These are phyloP conservation scores for Scrobipalpa costella DNA, from an alignment of 2,888 invertebrate genomes.

Conservation along the genomic window DNA sequence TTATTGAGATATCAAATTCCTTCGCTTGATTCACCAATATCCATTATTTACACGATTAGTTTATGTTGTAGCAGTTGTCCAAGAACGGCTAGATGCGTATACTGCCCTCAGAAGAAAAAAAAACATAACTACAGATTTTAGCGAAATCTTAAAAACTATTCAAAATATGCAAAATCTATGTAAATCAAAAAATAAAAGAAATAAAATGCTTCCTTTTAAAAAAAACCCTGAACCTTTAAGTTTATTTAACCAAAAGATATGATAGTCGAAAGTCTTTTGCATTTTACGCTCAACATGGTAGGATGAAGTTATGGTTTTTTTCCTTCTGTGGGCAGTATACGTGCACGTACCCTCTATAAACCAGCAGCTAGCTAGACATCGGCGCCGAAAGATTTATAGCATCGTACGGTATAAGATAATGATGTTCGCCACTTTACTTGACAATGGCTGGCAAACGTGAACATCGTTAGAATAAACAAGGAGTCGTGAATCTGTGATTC, in stretches of 20 bases:
- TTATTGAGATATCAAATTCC: neutral
- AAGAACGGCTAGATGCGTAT: neutral
- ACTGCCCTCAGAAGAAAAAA: too few species aligned
- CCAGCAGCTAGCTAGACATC: constrained; percentile 44
- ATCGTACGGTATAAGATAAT: constrained; percentile 64
- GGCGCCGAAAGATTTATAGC: constrained; percentile 69
- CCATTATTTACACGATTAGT: neutral
- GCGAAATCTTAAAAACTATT: too few species aligned
- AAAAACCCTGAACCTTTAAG: too few species aligned
- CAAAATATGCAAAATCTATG: too few species aligned
- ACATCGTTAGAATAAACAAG: constrained; percentile 15
- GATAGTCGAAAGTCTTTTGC: too few species aligned
- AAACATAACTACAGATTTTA: too few species aligned
- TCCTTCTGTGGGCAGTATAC: too few species aligned
- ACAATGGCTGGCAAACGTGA: constrained; percentile 21
- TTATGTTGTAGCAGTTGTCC: constrained; percentile 6
- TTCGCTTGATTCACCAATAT: neutral
- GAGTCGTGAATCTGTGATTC: constrained; percentile 8
- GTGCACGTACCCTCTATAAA: constrained; percentile 61
- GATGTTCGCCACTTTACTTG: constrained; percentile 38
- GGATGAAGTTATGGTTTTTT: too few species aligned
- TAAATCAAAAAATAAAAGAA: too few species aligned
- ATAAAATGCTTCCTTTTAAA: too few species aligned
- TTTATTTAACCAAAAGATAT: too few species aligned
- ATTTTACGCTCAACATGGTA: too few species aligned